phyloP scores from a whole-genome alignment of 2,797 vertebrate genomes.

The Limosa lapponica region DNA sequence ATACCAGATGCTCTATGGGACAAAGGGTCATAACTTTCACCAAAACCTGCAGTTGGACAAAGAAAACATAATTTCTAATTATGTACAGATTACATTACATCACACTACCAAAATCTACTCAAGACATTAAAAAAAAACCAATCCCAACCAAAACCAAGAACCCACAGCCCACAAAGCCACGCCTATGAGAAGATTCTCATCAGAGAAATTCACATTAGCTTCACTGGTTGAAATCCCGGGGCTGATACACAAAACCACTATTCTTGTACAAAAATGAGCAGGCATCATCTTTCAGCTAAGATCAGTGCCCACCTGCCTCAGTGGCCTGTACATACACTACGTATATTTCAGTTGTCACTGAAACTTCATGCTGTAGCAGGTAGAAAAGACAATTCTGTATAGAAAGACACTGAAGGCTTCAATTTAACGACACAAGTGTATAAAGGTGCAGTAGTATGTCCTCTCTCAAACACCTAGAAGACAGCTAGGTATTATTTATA shows the following conservation, averaged over 20 bases:
- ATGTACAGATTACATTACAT: neutral
- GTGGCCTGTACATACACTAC: neutral
- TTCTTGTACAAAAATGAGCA: neutral
- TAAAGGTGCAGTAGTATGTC: neutral
- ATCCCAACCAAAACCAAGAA: neutral
- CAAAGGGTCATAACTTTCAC: slow-evolving; percentile 88
- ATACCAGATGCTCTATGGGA: slow-evolving; percentile 88
- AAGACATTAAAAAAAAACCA: neutral
- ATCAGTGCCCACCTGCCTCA: neutral
- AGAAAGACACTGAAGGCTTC: neutral
- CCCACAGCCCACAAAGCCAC: neutral
- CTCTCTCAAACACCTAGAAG: neutral
- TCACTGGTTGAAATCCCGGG: neutral
- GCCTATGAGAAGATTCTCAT: neutral
- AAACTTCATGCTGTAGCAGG: neutral
- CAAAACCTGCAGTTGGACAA: slow-evolving; percentile 81
- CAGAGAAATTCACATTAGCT: neutral
- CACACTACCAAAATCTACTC: neutral
- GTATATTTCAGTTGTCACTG: neutral
- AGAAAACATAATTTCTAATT: neutral
- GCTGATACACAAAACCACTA: neutral
- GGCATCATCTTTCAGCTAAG: neutral
- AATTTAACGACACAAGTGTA: neutral
- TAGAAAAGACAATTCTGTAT: neutral
- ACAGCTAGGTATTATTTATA: neutral